Percentiles rank a stretch among this genome's conserved stretches.
Conservation (phyloP, 2,113 vertebrate species). For the Gymnogyps californianus region DNA sequence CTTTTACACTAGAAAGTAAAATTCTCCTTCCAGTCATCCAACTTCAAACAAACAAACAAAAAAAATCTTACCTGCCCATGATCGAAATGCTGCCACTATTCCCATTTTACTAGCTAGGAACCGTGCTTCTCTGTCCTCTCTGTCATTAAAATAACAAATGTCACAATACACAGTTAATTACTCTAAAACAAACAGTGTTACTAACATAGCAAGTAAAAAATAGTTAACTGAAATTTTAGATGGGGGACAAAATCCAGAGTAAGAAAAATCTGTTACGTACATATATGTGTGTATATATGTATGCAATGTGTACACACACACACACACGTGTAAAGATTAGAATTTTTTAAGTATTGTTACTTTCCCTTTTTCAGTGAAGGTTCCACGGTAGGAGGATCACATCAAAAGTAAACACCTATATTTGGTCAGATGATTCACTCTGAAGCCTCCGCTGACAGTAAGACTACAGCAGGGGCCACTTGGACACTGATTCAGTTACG, state of each 20-base stretch:
- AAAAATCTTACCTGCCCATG: slow-evolving; percentile 87
- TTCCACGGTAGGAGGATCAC: neutral
- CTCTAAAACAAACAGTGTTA: neutral
- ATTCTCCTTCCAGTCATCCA: neutral
- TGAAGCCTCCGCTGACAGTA: neutral
- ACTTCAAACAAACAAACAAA: neutral
- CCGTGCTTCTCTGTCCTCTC: slow-evolving; percentile 91
- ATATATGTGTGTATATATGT: neutral
- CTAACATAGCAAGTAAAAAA: neutral
- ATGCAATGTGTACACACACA: neutral
- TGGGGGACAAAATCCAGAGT: neutral
- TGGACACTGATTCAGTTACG: neutral
- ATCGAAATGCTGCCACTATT: slow-evolving; percentile 92
- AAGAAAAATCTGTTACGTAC: neutral
- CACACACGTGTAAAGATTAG: neutral
- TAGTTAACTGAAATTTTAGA: neutral
- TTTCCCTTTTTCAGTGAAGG: neutral
- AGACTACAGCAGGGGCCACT: neutral
- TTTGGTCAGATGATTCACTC: neutral
- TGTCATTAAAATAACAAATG: slow-evolving; percentile 37
- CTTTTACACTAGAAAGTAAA: neutral
- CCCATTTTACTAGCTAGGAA: slow-evolving; percentile 94
- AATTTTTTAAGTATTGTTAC: neutral
- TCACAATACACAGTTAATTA: neutral
- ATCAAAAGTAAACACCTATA: neutral